Base-by-base conservation (phyloP, 2,113 vertebrate genomes). In the Pelecanus crispus region DNA sequence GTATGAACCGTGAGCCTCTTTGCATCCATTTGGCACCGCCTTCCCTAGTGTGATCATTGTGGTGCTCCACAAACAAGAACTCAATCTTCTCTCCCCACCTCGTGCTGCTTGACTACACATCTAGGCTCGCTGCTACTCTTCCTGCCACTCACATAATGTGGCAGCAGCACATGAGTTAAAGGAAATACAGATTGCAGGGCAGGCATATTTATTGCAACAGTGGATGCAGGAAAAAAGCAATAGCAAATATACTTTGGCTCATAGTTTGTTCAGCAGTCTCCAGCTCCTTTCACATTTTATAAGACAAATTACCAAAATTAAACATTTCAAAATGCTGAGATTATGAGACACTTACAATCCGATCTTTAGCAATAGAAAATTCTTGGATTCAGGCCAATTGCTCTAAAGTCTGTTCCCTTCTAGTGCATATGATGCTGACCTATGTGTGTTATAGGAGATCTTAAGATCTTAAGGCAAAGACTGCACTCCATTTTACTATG, bases 41-140 rank as follows among this genome's bases (percentile, higher is more conserved):
- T 70, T 80, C 50, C 42, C 22, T 32, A 16, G 21, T 8, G 56
- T 62, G 42, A 71, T 67, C 55, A 25, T 26, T 4, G 18, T 63
- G 88, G 50, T 42, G 28, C 49, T 86, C 61, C 88, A 72, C 68
- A 87, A 88, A 77, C 22, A 50, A 59, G 47, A 67, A 49, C 24
- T 45, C 44, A 79, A 3, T 52, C 52, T 42, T 58, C 26, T 40
- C 25, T 79, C 55, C 44, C 45, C 49, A 80, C 18, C 45, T 49
- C 1, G 1, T 0, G 0, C 32, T 68, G n/a, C 8, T 49, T 68
- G 49, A 62, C 49, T 63, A 20, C 0, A 0, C 15, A 21, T n/a
- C 71, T 83, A 72, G 53, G 38, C 67, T 73, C 0, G 0, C 58
- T 65, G 66, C 91, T 79, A 7, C 73, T 80, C 72, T 68, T 84